Evolutionary conservation across 2,113 vertebrate species (phyloP).

Genomic region (Microtus richardsoni): DNA sequence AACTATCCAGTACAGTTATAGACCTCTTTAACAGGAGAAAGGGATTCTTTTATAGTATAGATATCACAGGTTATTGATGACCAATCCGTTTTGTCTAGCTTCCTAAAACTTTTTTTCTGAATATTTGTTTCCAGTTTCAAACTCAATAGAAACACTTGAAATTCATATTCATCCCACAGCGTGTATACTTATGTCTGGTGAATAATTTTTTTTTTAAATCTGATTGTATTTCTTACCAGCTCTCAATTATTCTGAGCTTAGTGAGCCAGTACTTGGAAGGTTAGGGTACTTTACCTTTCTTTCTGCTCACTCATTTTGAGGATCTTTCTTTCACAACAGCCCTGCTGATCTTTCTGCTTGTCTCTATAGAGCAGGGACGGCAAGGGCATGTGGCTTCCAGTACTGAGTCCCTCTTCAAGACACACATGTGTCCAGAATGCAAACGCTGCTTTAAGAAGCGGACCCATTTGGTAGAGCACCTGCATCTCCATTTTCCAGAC

Average conservation of each 20-base stretch:
- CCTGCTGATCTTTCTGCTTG: not conserved
- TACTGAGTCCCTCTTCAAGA: constrained; percentile 92
- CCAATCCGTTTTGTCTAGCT: not conserved
- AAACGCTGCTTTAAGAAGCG: constrained; percentile 97
- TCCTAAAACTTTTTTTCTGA: constrained; percentile 19
- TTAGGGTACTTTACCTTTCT: not conserved
- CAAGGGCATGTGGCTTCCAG: constrained; percentile 85
- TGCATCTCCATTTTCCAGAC: constrained; percentile 95
- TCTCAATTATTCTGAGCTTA: not conserved
- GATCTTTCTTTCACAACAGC: not conserved
- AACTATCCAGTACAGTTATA: not conserved
- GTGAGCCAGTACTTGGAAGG: not conserved
- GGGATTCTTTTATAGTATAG: not conserved
- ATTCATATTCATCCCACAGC: not conserved
- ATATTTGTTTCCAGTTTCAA: constrained; percentile 36
- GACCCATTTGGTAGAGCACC: constrained; percentile 95
- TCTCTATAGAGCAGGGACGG: not conserved
- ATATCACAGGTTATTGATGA: not conserved
- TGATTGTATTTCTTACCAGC: not conserved
- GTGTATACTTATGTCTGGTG: not conserved
- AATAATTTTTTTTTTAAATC: not conserved
- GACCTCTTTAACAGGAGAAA: not conserved
- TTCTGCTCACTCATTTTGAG: not conserved
- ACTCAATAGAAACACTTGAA: not conserved
- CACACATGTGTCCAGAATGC: constrained; percentile 96